Evolutionary conservation across 35 echinoderm and acorn worm species (phyloP), one percentile per base, ranked within the genome.

Genomic region (Acanthaster planci): DNA sequence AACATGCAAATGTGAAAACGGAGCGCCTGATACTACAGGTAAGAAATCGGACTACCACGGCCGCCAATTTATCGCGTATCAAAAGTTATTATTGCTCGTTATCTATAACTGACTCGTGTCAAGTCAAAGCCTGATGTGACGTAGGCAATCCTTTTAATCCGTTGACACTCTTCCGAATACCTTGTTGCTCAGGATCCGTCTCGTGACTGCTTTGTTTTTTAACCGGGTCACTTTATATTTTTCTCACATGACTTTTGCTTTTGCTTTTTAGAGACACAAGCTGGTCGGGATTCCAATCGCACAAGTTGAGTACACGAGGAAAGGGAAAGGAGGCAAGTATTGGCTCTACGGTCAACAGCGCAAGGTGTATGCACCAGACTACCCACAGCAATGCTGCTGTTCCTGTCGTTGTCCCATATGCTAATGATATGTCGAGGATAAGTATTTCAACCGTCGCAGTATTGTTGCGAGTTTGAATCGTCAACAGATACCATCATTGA

Each of bases 341-440:
- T 90, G 80, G 80, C 67, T 90, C 15, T 90, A 90, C 50, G 80
- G 87, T 26, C 39, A 47, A 21, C 79, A 90, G 10, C 0, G 54
- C 7, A 30, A 14, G 17, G 80, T 90, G 0, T 78, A 78, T 53
- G 80, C 87, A 44, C 87, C 87, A 55, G 80, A 77, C 42, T 90
- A 90, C 53, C 87, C 87, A 30, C 79, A 90, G 57, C 72, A 59
- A 36, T 82, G 80, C 37, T 83, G 80, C 23, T 76, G 67, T 3
- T 36, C 40, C 19, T 89, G 67, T 38, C 35, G 44, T 22, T 88
- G 83, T 47, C 30, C 64, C 16, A 81, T 85, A 8, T 57, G 56
- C 26, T 55, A 9, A 72, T 47, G 42, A 47, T 47, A 47, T 6
- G 12, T 47, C 4, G 4, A 47, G 4, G 12, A 4, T 47, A 4